Percentiles rank a stretch among this genome's conserved stretches.
Conservation (phyloP, 2,113 vertebrate species). For the Lagopus muta region DNA sequence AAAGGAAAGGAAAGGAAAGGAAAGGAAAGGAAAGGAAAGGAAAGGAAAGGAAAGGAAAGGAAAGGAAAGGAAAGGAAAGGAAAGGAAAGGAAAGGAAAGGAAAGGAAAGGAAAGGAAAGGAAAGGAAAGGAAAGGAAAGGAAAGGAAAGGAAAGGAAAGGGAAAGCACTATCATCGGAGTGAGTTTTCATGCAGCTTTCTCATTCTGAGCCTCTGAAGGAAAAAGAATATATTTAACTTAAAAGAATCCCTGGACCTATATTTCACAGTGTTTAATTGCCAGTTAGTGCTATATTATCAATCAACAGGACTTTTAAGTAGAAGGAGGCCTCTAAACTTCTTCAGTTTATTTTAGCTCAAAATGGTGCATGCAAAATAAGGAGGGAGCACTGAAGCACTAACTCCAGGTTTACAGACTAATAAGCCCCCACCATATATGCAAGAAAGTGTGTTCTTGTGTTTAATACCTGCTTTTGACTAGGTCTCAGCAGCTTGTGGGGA, state of each 20-base stretch:
- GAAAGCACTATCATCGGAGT: not conserved
- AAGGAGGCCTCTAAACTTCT: not conserved
- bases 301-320: not conserved
- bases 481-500: not conserved
- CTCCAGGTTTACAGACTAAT: not conserved
- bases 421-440: fast-evolving
- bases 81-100: not conserved
- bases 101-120: no score
- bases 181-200: not conserved
- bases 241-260: not conserved
- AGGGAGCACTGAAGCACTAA: not conserved
- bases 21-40: not conserved
- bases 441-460: not conserved
- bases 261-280: not conserved
- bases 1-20: no score
- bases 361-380: not conserved
- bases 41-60: no score
- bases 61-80: not conserved
- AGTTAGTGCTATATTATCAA: not conserved
- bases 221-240: not conserved
- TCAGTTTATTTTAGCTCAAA: not conserved
- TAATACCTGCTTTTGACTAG: not conserved
- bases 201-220: not conserved
- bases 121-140: not conserved
- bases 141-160: not conserved